Evolutionary conservation across 2,113 vertebrate species (phyloP).

Genomic region (Pteropus alecto): DNA sequence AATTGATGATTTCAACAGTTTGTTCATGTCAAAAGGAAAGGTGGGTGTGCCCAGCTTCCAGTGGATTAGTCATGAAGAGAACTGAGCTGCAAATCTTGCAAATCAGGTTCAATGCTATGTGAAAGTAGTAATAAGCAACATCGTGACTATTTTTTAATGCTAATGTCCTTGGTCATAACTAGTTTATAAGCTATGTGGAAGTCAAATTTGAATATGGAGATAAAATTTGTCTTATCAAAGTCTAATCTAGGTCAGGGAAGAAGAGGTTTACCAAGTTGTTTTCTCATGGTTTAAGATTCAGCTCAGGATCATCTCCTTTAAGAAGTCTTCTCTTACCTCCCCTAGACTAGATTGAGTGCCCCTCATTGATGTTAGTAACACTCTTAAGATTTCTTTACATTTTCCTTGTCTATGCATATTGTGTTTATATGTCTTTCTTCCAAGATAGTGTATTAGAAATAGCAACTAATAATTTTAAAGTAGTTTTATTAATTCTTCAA

Average conservation of each 20-base stretch:
- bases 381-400: neutral
- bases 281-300: neutral
- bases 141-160: neutral
- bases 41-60: neutral
- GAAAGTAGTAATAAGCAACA: neutral
- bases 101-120: neutral
- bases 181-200: conserved; percentile 1
- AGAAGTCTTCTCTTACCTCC: neutral
- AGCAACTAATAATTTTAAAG: neutral
- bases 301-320: neutral
- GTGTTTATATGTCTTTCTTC: neutral
- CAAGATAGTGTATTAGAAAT: neutral
- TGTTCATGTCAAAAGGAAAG: neutral
- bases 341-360: neutral
- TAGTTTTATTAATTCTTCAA: neutral
- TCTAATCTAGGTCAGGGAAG: neutral
- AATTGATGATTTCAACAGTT: neutral
- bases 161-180: conserved; percentile 22
- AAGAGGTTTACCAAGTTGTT: neutral
- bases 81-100: conserved; percentile 28
- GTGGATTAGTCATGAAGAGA: conserved; percentile 17
- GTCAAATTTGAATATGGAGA: conserved; percentile 11
- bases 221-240: neutral
- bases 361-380: neutral
- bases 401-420: neutral